Evolutionary conservation across 2,888 invertebrate species (phyloP).

Genomic region (Ramazzottius varieornatus): DNA sequence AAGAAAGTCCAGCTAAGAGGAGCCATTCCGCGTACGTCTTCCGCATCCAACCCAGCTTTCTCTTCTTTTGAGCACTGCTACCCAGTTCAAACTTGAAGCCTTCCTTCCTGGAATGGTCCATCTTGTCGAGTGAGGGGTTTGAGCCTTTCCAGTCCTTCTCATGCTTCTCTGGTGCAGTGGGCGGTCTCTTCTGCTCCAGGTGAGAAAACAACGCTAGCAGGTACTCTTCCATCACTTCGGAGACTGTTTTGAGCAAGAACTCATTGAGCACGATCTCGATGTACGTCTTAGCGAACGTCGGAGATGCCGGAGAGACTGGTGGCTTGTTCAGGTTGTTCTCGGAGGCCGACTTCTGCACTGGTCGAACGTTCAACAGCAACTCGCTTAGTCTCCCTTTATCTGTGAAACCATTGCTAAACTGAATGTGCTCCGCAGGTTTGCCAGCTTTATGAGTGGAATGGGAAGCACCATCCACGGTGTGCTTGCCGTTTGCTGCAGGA

Average conservation of each 20-base stretch:
- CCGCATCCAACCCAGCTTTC: not conserved
- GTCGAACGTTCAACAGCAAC: not conserved
- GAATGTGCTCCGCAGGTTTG: not conserved
- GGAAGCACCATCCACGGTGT: not conserved
- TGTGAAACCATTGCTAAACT: not conserved
- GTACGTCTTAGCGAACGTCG: not conserved
- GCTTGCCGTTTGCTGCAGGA: not conserved
- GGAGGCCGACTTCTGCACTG: not conserved
- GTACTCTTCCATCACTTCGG: not conserved
- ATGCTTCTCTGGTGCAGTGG: not conserved
- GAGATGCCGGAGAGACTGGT: not conserved
- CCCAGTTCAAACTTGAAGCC: not conserved
- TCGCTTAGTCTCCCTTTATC: not conserved
- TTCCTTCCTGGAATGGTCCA: not conserved
- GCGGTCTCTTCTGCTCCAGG: not conserved
- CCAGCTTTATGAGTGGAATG: not conserved
- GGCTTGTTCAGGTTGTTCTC: not conserved
- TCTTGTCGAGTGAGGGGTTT: not conserved
- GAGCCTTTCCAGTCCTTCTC: not conserved
- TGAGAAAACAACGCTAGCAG: not conserved
- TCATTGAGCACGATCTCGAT: not conserved
- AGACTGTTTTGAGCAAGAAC: not conserved
- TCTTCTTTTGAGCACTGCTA: not conserved
- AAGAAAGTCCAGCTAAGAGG: not conserved
- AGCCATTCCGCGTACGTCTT: not conserved